Conservation (phyloP, 2,888 invertebrate genomes). For the Escarpia spicata region DNA sequence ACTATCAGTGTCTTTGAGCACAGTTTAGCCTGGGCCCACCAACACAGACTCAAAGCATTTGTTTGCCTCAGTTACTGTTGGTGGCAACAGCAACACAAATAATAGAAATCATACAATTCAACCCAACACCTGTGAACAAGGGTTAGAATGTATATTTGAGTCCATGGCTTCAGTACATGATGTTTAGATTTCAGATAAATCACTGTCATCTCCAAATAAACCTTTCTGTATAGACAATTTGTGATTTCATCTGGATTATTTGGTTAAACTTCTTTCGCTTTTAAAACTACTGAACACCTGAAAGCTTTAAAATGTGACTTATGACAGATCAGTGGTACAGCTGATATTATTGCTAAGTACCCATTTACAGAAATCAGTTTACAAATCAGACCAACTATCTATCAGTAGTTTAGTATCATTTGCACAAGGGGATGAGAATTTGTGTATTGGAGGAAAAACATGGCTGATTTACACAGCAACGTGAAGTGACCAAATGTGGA, state of each 20-base stretch:
- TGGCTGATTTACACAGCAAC: background rate
- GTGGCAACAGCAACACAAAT: background rate
- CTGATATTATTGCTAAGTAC: background rate
- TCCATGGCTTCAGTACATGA: background rate
- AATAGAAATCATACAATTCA: background rate
- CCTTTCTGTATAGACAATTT: background rate
- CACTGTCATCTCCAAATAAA: background rate
- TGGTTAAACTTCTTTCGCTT: background rate
- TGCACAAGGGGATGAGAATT: background rate
- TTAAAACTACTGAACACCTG: background rate
- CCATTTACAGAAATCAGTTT: background rate
- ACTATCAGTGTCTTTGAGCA: background rate
- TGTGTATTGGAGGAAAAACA: background rate
- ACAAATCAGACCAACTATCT: background rate
- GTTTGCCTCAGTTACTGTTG: background rate
- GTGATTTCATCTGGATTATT: background rate
- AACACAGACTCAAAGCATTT: background rate
- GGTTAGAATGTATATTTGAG: slow-evolving; percentile 9
- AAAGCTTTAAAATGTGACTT: background rate
- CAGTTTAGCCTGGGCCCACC: background rate
- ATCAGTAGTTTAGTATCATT: background rate
- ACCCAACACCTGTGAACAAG: background rate
- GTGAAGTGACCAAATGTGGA: background rate
- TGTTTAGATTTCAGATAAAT: background rate
- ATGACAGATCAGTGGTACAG: background rate